Base-by-base conservation (phyloP, 1,140 invertebrate genomes). In the Panagrolaimus sp. region DNA sequence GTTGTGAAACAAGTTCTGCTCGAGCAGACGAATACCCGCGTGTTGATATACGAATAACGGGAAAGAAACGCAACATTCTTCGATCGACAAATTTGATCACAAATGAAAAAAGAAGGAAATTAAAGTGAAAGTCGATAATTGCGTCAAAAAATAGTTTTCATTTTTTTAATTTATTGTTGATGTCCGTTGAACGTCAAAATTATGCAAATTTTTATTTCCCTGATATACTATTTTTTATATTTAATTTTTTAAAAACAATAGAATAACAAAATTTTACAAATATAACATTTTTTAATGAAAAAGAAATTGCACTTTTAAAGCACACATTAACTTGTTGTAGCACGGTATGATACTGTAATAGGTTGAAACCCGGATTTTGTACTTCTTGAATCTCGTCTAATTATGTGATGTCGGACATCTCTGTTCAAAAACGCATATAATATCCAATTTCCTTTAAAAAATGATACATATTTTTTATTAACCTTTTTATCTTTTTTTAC, bases 391-490 rank as follows among this genome's bases (percentile, higher is more conserved):
- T 20, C 38, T 45, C 63, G 31, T n/a, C 65, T 20, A 25, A 53
- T 53, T 14, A 67, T 53, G 23, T 70, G 68, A 38, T 38, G 2
- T 57, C 69, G 45, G 20, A 70, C 51, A 47, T 70, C 69, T 16
- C 69, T 42, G 42, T 70, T 70, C 23, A 70, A 64, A 44, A 68
- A 70, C 27, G 68, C 69, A 23, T 70, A 70, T 9, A 70, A 63
- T 9, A 70, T 72, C 11, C 47, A 71, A 57, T 70, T 70, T 20
- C 67, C 67, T 69, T 38, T 38, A 4, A 38, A 38, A 38, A 38
- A 38, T 38, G 31, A 38, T 38, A 38, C 2, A 4, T 38, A 38
- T 2, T 38, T 7, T 4, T 25, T 14, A 20, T n/a, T n/a, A n/a
- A n/a, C n/a, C 25, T 11, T 57, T 13, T 66, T 16, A 48, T 27